Conservation (phyloP, 2,113 vertebrate genomes). For the Atlantisia rogersi region DNA sequence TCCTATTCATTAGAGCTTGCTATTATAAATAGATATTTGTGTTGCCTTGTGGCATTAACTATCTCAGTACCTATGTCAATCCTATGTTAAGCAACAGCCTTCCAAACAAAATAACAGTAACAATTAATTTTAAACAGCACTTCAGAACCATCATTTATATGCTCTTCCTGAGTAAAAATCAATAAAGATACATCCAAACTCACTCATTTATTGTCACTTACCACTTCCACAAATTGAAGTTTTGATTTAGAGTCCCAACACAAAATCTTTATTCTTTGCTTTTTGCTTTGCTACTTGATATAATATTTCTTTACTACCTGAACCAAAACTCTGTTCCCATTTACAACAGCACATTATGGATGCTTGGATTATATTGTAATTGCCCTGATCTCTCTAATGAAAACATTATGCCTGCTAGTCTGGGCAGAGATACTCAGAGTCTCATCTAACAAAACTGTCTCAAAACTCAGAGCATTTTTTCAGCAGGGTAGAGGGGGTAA, state of each 20-base stretch:
- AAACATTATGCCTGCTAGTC: background rate
- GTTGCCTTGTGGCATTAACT: background rate
- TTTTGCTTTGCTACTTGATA: background rate
- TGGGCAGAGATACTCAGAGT: background rate
- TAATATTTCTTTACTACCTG: background rate
- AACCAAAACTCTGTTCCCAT: background rate
- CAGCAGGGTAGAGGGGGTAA: rapidly evolving
- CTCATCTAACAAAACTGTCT: background rate
- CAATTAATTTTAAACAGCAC: background rate
- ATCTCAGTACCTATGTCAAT: background rate
- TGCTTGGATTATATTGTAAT: background rate
- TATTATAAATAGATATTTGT: background rate
- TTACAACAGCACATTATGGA: background rate
- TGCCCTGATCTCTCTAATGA: background rate
- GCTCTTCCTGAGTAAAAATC: background rate
- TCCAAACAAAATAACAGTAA: background rate
- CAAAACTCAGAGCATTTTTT: background rate
- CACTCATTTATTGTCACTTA: background rate
- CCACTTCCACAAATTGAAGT: background rate
- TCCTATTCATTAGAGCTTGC: background rate
- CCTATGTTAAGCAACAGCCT: background rate
- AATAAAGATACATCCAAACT: background rate
- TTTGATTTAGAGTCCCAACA: background rate
- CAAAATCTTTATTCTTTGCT: background rate
- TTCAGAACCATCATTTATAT: background rate